phyloP scores from a whole-genome alignment of 2,797 vertebrate genomes.

The Typhlichthys eigenmanni region DNA sequence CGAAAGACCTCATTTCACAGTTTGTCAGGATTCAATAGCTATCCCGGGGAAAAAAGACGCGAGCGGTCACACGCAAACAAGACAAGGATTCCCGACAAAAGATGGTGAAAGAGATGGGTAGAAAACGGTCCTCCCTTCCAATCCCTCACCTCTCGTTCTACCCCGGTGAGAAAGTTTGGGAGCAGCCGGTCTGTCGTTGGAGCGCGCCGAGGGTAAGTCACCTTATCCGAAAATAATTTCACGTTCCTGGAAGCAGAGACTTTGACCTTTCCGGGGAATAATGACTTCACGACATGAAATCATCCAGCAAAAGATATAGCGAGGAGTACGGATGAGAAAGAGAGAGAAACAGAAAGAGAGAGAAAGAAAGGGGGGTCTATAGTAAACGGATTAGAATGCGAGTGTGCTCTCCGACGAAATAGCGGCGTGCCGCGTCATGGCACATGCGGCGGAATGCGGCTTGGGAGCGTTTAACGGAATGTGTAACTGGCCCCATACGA shows the following conservation, averaged over 20 bases:
- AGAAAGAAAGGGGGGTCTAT: not conserved
- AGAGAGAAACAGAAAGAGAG: constrained; percentile 8
- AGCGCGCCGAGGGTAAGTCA: constrained; percentile 30
- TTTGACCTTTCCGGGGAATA: constrained; percentile 66
- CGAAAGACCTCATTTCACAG: constrained; percentile 59
- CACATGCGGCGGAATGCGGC: constrained; percentile 62
- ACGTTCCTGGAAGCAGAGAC: constrained; percentile 52
- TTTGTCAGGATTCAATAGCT: constrained; percentile 33
- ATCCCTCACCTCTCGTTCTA: constrained; percentile 47
- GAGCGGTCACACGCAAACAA: constrained; percentile 11
- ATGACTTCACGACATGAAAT: constrained; percentile 70
- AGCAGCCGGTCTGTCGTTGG: constrained; percentile 36
- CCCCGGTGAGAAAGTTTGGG: constrained; percentile 71
- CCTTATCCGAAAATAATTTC: constrained; percentile 55
- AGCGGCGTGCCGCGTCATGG: constrained; percentile 17
- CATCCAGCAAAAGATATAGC: constrained; percentile 57
- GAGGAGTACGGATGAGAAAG: not conserved
- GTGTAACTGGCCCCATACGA: constrained; percentile 27
- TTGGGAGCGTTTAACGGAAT: constrained; percentile 34
- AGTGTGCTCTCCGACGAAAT: constrained; percentile 37
- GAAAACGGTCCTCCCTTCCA: constrained; percentile 43
- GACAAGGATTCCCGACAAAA: constrained; percentile 24
- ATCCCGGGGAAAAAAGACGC: constrained; percentile 24
- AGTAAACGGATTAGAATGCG: not conserved
- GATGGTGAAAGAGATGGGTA: constrained; percentile 26